Percentiles rank a stretch among this genome's conserved stretches.
Conservation (phyloP, 2,113 vertebrate genomes). For the Erythrolamprus reginae region DNA sequence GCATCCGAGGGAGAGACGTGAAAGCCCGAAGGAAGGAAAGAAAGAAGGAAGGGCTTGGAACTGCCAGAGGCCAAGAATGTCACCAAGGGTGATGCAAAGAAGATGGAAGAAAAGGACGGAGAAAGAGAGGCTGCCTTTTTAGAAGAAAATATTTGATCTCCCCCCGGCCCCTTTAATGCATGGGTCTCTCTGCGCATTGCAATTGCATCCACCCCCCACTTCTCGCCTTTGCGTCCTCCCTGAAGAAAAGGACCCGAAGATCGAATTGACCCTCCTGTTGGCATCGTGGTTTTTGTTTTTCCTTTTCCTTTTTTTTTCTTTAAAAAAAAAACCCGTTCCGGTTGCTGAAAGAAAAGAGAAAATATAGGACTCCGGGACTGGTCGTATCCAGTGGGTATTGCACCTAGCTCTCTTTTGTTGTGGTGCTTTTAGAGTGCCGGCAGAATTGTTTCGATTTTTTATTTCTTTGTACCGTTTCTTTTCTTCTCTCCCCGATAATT, state of each 20-base stretch:
- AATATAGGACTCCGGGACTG: slow-evolving; percentile 26
- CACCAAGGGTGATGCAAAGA: slow-evolving; percentile 64
- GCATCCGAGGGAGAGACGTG: slow-evolving; percentile 29
- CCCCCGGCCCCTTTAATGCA: background rate
- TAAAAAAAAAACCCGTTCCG: background rate
- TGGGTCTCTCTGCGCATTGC: background rate
- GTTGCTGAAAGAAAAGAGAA: slow-evolving; percentile 7
- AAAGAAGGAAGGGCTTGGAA: slow-evolving; percentile 68
- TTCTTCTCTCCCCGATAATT: background rate
- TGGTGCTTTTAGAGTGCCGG: background rate
- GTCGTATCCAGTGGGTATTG: slow-evolving; percentile 9
- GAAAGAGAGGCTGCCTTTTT: slow-evolving; percentile 19
- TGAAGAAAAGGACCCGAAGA: background rate
- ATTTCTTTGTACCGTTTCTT: background rate
- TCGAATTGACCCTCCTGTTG: slow-evolving; percentile 46
- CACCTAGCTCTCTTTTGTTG: slow-evolving; percentile 21
- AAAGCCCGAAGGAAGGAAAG: slow-evolving; percentile 43
- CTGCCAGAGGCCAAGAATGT: slow-evolving; percentile 68
- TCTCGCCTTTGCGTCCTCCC: background rate
- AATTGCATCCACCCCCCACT: background rate
- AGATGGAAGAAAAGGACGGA: slow-evolving; percentile 46
- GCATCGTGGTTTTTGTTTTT: slow-evolving; percentile 13
- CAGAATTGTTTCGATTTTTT: background rate
- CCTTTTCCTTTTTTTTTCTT: background rate
- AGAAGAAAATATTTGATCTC: background rate